phyloP scores from a whole-genome alignment of 1,140 invertebrate genomes.

The Archivesica marissinica region DNA sequence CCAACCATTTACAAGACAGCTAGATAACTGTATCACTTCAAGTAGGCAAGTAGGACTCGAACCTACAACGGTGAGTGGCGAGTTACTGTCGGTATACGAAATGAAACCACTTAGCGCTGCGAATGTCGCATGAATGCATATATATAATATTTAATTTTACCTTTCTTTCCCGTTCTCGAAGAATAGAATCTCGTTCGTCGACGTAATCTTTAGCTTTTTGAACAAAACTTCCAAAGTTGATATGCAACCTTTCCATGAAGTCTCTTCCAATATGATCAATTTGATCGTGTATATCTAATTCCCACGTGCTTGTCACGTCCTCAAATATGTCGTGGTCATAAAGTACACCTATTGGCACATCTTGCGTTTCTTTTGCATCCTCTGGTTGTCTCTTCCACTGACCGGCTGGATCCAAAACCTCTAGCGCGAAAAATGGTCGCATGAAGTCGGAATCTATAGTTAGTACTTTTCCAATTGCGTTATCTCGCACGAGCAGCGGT shows the following conservation, averaged over 20 bases:
- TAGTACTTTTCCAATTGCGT: conserved; percentile 75
- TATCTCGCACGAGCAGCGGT: conserved; percentile 74
- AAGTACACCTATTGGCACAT: conserved; percentile 70
- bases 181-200: conserved; percentile 73
- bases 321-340: conserved; percentile 80
- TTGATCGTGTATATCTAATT: conserved; percentile 81
- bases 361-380: conserved; percentile 57
- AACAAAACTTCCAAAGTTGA: conserved; percentile 79
- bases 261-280: conserved; percentile 79
- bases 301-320: conserved; percentile 79
- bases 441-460: conserved; percentile 81
- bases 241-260: conserved; percentile 77
- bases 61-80: too few species aligned
- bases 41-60: too few species aligned
- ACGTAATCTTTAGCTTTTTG: conserved; percentile 79
- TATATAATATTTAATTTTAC: conserved; percentile 35
- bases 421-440: conserved; percentile 76
- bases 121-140: too few species aligned
- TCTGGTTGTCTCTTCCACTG: conserved; percentile 73
- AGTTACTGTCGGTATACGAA: too few species aligned
- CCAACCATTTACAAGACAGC: too few species aligned
- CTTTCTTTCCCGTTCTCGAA: conserved; percentile 77
- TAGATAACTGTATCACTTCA: too few species aligned
- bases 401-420: conserved; percentile 68
- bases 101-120: too few species aligned